These are phyloP conservation scores for Anguilla pacifica DNA, from an alignment of 2,797 vertebrate genomes.

Conservation along the genomic window DNA sequence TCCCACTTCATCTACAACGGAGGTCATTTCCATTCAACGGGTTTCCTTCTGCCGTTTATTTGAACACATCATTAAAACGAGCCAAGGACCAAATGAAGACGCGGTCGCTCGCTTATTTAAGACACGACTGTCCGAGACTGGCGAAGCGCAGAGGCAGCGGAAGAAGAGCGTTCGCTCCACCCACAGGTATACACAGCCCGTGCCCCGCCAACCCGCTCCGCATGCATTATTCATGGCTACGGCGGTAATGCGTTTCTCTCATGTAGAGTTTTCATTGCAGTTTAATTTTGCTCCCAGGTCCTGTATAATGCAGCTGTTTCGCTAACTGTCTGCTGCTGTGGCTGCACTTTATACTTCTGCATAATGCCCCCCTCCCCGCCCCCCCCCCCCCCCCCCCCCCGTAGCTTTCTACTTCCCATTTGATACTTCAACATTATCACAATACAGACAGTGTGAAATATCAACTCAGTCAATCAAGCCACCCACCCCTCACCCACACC, in stretches of 20 bases:
- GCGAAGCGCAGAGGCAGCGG: neutral
- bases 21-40: neutral
- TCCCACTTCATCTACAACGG: neutral
- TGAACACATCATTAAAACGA: neutral
- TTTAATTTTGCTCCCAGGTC: constrained; percentile 14
- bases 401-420: neutral
- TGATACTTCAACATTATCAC: neutral
- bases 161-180: neutral
- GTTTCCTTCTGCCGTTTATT: neutral
- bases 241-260: constrained; percentile 13
- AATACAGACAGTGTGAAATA: neutral
- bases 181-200: neutral
- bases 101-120: neutral
- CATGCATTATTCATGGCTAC: neutral
- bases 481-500: no score
- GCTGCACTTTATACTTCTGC: neutral
- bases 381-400: no score
- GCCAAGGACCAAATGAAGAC: neutral
- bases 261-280: constrained; percentile 22
- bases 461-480: neutral
- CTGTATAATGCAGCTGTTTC: constrained; percentile 3
- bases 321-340: neutral
- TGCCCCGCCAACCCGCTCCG: neutral
- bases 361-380: no score
- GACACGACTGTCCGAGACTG: neutral